These are phyloP conservation scores for Clamator glandarius DNA, from an alignment of 2,797 vertebrate genomes.

Conservation along the genomic window DNA sequence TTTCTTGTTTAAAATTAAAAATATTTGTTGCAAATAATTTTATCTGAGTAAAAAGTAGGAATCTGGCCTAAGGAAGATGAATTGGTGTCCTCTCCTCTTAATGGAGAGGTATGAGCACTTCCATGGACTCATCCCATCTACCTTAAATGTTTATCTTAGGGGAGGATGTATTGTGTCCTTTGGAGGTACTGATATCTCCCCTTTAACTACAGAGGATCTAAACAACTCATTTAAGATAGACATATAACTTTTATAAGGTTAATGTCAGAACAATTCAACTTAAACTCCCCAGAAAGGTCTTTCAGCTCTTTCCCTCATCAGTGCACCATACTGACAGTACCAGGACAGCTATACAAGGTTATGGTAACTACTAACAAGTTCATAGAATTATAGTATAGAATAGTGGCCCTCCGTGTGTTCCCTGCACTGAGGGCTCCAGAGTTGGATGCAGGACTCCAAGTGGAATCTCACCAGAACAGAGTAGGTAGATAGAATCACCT, in stretches of 20 bases:
- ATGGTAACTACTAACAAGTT: background rate
- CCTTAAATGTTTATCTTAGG: background rate
- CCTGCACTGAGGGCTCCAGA: too few species aligned
- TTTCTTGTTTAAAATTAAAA: background rate
- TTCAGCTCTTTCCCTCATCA: background rate
- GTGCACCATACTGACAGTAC: rapidly evolving
- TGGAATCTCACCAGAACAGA: too few species aligned
- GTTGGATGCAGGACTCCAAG: too few species aligned
- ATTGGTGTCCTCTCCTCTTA: background rate
- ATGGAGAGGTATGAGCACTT: background rate
- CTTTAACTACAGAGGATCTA: background rate
- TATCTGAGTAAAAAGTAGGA: background rate
- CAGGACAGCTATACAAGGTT: background rate
- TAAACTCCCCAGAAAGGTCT: background rate
- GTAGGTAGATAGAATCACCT: too few species aligned
- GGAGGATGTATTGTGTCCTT: background rate
- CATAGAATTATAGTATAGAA: too few species aligned
- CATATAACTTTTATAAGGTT: background rate
- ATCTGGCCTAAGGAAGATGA: background rate
- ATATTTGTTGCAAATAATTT: background rate
- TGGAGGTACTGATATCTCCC: background rate
- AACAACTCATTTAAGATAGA: background rate
- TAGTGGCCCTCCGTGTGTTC: too few species aligned
- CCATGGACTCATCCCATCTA: background rate
- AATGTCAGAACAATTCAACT: background rate